Evolutionary conservation across 2,888 invertebrate genomes (phyloP).

Genomic region (Sphinx pinastri): DNA sequence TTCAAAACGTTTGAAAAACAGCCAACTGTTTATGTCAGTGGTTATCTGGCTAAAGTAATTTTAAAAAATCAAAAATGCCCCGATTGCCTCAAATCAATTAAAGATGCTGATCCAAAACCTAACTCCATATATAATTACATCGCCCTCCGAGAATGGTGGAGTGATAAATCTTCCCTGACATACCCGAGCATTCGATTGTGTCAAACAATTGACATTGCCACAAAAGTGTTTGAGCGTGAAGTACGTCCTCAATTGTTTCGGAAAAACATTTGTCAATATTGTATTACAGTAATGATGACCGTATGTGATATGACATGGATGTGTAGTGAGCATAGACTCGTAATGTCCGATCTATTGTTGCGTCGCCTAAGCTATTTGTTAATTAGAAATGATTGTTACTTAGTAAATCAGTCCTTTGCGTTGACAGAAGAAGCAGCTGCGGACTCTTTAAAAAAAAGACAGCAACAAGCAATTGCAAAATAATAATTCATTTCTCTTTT

Average conservation of each 20-base stretch:
- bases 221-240: too few species aligned
- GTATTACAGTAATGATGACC: not conserved
- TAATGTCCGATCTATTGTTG: not conserved
- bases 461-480: not conserved
- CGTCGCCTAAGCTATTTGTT: not conserved
- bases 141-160: too few species aligned
- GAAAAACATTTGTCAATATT: too few species aligned
- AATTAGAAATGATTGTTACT: not conserved
- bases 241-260: too few species aligned
- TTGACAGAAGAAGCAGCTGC: not conserved
- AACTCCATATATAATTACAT: too few species aligned
- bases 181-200: too few species aligned
- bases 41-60: conserved; percentile 15
- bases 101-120: too few species aligned
- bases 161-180: too few species aligned
- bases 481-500: not conserved
- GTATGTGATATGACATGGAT: conserved; percentile 2
- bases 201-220: too few species aligned
- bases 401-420: not conserved
- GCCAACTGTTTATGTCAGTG: conserved; percentile 24
- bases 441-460: conserved; percentile 1
- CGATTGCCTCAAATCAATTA: too few species aligned
- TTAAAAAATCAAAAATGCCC: not conserved
- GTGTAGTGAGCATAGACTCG: conserved; percentile 1
- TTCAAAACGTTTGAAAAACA: conserved; percentile 21